Conservation (phyloP, 2,888 invertebrate genomes). For the Idaea straminata region DNA sequence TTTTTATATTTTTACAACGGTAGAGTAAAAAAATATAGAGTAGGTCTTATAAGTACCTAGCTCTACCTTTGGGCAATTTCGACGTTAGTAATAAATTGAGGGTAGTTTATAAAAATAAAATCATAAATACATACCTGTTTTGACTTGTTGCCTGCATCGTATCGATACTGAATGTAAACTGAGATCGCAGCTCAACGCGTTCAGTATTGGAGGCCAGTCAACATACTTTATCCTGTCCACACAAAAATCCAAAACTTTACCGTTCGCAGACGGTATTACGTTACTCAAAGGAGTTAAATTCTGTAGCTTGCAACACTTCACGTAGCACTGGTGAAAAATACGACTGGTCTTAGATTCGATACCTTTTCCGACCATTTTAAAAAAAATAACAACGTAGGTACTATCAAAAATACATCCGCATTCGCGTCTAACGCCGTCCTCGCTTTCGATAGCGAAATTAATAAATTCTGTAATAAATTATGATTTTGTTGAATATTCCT, state of each 20-base stretch:
- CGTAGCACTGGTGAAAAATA: constrained; percentile 73
- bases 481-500: constrained; percentile 49
- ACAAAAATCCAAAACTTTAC: constrained; percentile 83
- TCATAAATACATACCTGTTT: constrained; percentile 51
- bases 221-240: constrained; percentile 87
- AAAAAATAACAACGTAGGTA: constrained; percentile 28
- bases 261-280: constrained; percentile 68
- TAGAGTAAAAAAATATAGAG: too few relatives aligned
- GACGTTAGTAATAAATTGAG: too few relatives aligned
- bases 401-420: constrained; percentile 48
- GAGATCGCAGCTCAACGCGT: constrained; percentile 85
- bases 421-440: constrained; percentile 32
- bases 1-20: too few relatives aligned
- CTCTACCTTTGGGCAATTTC: too few relatives aligned
- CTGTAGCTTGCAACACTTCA: constrained; percentile 75
- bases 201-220: constrained; percentile 88
- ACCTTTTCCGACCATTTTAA: constrained; percentile 69
- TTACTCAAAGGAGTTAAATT: constrained; percentile 65
- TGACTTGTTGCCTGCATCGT: constrained; percentile 79
- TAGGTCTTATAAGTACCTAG: too few relatives aligned
- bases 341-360: constrained; percentile 63
- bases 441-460: constrained; percentile 37
- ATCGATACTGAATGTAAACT: constrained; percentile 85
- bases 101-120: not conserved
- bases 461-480: constrained; percentile 43